Percentiles rank a stretch among this genome's conserved stretches.
phyloP scores from a whole-genome alignment of 64 coral and sea anemone species.

The Stichodactyla helianthus region DNA sequence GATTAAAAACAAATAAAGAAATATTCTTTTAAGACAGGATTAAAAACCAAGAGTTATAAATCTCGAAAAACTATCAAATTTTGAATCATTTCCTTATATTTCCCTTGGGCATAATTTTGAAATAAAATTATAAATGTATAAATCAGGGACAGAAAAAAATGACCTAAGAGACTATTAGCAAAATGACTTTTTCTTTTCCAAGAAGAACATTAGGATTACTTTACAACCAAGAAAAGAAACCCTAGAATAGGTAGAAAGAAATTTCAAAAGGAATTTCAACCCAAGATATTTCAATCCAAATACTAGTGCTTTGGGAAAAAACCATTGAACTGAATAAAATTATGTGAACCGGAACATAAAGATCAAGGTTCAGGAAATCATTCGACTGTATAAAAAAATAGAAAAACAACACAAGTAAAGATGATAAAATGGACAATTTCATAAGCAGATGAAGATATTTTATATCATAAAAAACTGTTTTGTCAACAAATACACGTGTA shows the following conservation, averaged over 20 bases:
- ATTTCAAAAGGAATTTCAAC: not conserved
- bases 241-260: not conserved
- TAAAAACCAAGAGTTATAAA: not conserved
- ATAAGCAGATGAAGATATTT: not conserved
- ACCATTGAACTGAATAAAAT: not conserved
- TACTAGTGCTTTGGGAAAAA: not conserved
- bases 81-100: not conserved
- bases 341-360: not conserved
- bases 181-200: not conserved
- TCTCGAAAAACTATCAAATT: not conserved
- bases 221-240: not conserved
- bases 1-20: not conserved
- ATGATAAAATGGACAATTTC: not conserved
- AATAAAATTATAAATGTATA: not conserved
- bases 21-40: not conserved
- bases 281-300: not conserved
- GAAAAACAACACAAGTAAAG: not conserved
- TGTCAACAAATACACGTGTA: constrained; percentile 10
- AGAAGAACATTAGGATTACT: not conserved
- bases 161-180: not conserved
- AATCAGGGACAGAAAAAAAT: not conserved
- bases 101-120: not conserved
- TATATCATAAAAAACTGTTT: not conserved
- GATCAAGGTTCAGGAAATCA: not conserved
- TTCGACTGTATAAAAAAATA: not conserved